Evolutionary conservation across 37 sponge, comb jelly and placozoan genomes (phyloP), one percentile per base, ranked within the genome.

Genomic region (Amphimedon queenslandica): DNA sequence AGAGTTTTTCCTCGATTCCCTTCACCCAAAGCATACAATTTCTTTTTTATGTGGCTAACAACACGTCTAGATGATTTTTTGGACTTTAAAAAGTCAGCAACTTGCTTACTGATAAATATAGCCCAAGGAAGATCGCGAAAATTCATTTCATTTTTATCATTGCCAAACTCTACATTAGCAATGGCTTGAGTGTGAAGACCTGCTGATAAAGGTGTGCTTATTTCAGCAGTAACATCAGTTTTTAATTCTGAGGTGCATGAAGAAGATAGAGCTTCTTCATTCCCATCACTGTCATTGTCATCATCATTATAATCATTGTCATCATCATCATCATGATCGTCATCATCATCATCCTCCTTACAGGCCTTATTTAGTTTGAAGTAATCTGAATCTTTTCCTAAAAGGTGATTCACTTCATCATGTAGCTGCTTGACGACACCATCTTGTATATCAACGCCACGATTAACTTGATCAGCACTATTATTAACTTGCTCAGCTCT

Each of bases 71-170:
- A 31, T 30, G 67, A 16, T 35, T 35, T 66, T 31, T 66, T 66
- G 67, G 3, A 31, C 23, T 34, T 34, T 29, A 37, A 0, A 66
- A 61, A n/a, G 11, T 64, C 35, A 57, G 21, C 38, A 32, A 8
- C 38, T 47, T 47, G 53, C 13, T 47, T 47, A 13, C 53, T 47
- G 53, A 47, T 47, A 13, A 47, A 8, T 18, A 47, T 47, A 18
- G 8, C 53, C 53, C 53, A 25, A 35, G 34, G 39, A 35, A 38
- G 33, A 1, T 25, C 30, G 23, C 32, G 29, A 11, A 30, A 65
- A 34, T 65, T 23, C 33, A 35, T n/a, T 31, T 23, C 23, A 28
- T 43, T 37, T 20, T 2, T 51, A 40, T 76, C 76, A 73, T 66
- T 51, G 29, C 23, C 8, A 63, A 30, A 23, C 43, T 8, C 76